A percentile compares a stretch with the other conserved stretches of the same genome.
Conservation (phyloP, 2,888 invertebrate species). For the Pardosa pseudoannulata region DNA sequence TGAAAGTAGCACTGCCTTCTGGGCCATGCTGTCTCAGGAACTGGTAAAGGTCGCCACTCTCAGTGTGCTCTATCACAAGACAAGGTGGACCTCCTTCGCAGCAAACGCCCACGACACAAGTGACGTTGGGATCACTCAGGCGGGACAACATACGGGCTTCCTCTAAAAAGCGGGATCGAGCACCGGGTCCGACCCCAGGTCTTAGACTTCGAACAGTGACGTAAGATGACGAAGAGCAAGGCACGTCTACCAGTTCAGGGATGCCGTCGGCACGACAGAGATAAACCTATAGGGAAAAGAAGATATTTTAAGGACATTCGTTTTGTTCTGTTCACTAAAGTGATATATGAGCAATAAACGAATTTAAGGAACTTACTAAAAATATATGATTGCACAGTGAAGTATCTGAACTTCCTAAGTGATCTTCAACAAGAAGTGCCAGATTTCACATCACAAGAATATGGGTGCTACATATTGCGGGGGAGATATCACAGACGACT, state of each 20-base stretch:
- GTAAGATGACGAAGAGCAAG: constrained; percentile 83
- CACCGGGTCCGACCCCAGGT: constrained; percentile 84
- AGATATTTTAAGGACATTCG: not conserved
- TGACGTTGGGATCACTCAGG: constrained; percentile 89
- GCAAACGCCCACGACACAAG: constrained; percentile 88
- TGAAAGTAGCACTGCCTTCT: constrained; percentile 81
- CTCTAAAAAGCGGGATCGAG: constrained; percentile 88
- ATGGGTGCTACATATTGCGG: too few relatives aligned
- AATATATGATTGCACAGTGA: too few relatives aligned
- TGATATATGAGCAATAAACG: too few relatives aligned
- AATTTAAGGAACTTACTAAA: too few relatives aligned
- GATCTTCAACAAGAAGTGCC: too few relatives aligned
- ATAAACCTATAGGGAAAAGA: constrained; percentile 75
- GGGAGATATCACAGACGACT: too few relatives aligned
- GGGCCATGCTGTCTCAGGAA: constrained; percentile 86
- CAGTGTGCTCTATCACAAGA: constrained; percentile 92
- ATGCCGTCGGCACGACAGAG: constrained; percentile 77
- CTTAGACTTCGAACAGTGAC: constrained; percentile 92
- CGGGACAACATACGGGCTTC: constrained; percentile 90
- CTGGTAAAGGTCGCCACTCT: constrained; percentile 88
- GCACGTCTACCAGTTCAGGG: constrained; percentile 74
- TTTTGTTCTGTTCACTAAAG: too few relatives aligned
- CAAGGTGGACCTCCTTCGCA: constrained; percentile 87
- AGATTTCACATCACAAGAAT: too few relatives aligned
- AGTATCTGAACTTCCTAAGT: too few relatives aligned